Base-by-base conservation (phyloP, 2,113 vertebrate genomes). In the Anthoscopus minutus region DNA sequence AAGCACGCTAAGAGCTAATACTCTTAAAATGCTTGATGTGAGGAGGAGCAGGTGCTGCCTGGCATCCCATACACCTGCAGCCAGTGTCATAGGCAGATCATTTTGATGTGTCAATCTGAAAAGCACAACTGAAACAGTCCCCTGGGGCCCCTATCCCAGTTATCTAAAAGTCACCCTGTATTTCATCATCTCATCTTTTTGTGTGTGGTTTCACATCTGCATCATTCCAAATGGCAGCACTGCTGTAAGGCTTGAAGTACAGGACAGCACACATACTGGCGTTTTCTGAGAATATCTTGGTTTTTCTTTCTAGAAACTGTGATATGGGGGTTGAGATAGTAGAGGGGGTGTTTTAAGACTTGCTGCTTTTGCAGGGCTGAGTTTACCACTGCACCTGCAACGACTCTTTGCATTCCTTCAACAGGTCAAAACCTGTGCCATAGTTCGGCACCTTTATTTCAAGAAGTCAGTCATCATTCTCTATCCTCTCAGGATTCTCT, bases 21-120 rank as follows among this genome's bases (percentile, higher is more conserved):
- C 7, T 25, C 42, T n/a, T 18, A 50, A 74, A 81, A 66, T 2
- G 5, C 0, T 4, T 8, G 22, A n/a, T 47, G 9, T 35, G 31
- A 70, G 23, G 53, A 80, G 38, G 10, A 79, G 35, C 33, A 30
- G 30, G 13, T 15, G 3, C 51, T 33, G 48, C 64, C 20, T 11
- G 11, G 35, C 1, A 2, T 78, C 11, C 9, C 56, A 6, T 10
- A 19, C 33, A 10, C 15, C n/a, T 21, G 28, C 13, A 1, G 64
- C 33, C 40, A n/a, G 2, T 21, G 31, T 19, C 0, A 0, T 1
- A 60, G 40, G n/a, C 27, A 69, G 62, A 81, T 42, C 7, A 4
- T 40, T 72, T 47, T 4, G 15, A 56, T 18, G 4, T 3, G 13
- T 64, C 70, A 73, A 50, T 64, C 23, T 11, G 24, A 96, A 88